Evolutionary conservation across 2,113 vertebrate species (phyloP).

Genomic region (Pangasianodon hypophthalmus): DNA sequence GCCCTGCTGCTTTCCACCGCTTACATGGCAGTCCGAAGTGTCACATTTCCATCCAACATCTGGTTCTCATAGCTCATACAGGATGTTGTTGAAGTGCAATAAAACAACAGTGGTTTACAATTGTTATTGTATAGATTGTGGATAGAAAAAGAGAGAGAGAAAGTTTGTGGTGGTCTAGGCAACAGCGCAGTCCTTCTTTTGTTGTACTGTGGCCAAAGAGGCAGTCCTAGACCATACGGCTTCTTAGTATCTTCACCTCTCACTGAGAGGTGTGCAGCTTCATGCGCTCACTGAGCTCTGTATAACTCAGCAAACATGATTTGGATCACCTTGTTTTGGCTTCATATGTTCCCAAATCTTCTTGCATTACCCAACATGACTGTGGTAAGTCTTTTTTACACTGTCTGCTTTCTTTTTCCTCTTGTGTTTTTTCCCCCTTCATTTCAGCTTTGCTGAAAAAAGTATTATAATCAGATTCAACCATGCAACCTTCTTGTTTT

Average conservation of each 20-base stretch:
- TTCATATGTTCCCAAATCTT: constrained; percentile 61
- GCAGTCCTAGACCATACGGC: constrained; percentile 29
- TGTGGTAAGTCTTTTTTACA: constrained; percentile 66
- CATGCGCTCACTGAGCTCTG: constrained; percentile 20
- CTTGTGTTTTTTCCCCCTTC: not conserved
- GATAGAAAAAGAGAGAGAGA: not conserved
- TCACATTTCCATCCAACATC: constrained; percentile 67
- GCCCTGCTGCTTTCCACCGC: constrained; percentile 48
- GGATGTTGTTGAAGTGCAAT: constrained; percentile 63
- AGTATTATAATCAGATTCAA: not conserved
- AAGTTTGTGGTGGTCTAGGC: constrained; percentile 18
- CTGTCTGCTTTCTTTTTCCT: not conserved
- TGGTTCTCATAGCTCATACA: constrained; percentile 70
- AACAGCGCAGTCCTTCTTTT: constrained; percentile 31
- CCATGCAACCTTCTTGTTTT: not conserved
- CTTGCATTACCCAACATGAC: constrained; percentile 49
- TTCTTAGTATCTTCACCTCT: not conserved
- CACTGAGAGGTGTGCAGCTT: constrained; percentile 22
- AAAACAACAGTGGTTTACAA: constrained; percentile 61
- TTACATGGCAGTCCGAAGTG: constrained; percentile 51
- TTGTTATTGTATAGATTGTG: constrained; percentile 39
- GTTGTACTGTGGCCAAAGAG: constrained; percentile 44
- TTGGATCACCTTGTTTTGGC: constrained; percentile 64
- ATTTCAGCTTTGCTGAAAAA: not conserved
- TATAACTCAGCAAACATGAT: constrained; percentile 58